These are phyloP conservation scores for Epizoanthus ramosus DNA, from an alignment of 92 coral and sea anemone genomes.

Conservation along the genomic window DNA sequence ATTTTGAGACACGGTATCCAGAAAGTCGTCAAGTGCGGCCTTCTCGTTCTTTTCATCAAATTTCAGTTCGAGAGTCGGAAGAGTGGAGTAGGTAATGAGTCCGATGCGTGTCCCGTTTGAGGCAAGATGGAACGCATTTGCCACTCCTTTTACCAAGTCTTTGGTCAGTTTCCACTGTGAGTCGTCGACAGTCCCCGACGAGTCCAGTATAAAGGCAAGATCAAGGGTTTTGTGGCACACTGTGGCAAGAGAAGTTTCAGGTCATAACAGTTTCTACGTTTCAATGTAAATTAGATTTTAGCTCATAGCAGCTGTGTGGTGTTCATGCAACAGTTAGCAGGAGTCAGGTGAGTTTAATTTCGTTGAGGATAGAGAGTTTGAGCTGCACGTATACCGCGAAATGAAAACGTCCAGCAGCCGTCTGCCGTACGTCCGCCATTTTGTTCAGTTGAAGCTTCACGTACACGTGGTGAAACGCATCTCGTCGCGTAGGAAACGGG, in stretches of 20 bases:
- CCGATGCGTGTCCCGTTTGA: slow-evolving; percentile 84
- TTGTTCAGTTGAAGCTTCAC: too few species aligned
- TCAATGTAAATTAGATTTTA: too few species aligned
- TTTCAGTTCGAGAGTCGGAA: slow-evolving; percentile 80
- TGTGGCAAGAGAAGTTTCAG: slow-evolving; percentile 2
- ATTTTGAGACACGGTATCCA: slow-evolving; percentile 84
- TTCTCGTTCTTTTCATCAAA: slow-evolving; percentile 83
- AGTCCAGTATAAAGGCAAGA: slow-evolving; percentile 89
- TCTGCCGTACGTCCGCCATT: too few species aligned
- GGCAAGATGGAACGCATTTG: slow-evolving; percentile 75
- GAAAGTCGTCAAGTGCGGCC: slow-evolving; percentile 65
- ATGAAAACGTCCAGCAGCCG: too few species aligned
- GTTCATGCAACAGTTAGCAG: too few species aligned
- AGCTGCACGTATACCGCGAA: too few species aligned
- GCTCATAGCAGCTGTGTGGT: too few species aligned
- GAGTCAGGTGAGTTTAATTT: too few species aligned
- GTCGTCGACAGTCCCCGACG: slow-evolving; percentile 90
- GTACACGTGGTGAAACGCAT: too few species aligned
- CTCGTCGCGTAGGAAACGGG: too few species aligned
- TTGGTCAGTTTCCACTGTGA: slow-evolving; percentile 92
- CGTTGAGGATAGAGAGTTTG: too few species aligned
- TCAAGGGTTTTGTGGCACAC: slow-evolving; percentile 87
- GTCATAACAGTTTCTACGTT: too few species aligned
- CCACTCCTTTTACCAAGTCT: slow-evolving; percentile 90
- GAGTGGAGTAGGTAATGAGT: slow-evolving; percentile 83